Percentiles rank a stretch among this genome's conserved stretches.
Evolutionary conservation across 2,113 vertebrate genomes (phyloP).

Genomic region (Ammodramus savannarum): DNA sequence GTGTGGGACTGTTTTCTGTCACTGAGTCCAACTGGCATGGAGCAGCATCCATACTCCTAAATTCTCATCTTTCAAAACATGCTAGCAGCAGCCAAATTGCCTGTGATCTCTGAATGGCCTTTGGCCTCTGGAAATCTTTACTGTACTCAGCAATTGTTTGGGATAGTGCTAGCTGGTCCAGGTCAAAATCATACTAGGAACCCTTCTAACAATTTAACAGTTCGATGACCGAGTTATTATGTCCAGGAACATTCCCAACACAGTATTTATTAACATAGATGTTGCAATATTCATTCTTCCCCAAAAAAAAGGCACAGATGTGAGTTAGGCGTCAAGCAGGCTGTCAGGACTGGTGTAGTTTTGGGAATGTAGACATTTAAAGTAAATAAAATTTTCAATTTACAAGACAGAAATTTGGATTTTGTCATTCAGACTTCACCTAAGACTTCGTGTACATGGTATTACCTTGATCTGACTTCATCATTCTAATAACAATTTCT

Average conservation of each 20-base stretch:
- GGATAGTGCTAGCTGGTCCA: background rate
- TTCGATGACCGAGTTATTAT: background rate
- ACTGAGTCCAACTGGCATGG: slow-evolving; percentile 41
- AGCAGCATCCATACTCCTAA: slow-evolving; percentile 11
- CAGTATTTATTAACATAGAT: background rate
- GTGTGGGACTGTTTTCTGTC: slow-evolving; percentile 33
- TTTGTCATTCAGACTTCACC: background rate
- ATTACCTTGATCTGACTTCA: background rate
- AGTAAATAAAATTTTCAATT: background rate
- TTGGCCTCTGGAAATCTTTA: slow-evolving; percentile 35
- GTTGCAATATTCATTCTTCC: background rate
- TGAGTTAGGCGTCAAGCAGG: background rate
- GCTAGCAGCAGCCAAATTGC: slow-evolving; percentile 25
- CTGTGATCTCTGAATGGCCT: slow-evolving; percentile 17
- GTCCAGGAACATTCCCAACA: background rate
- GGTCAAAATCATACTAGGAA: background rate
- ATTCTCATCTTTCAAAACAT: slow-evolving; percentile 27
- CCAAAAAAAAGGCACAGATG: background rate
- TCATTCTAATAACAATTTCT: background rate
- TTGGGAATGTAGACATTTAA: background rate
- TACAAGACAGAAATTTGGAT: background rate
- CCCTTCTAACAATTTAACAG: background rate
- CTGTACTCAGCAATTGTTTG: slow-evolving; percentile 15
- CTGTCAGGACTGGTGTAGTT: background rate
- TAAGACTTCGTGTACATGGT: background rate